Evolutionary conservation across 2,113 vertebrate species (phyloP), one percentile per base, ranked within the genome.

Genomic region (Mirounga angustirostris): DNA sequence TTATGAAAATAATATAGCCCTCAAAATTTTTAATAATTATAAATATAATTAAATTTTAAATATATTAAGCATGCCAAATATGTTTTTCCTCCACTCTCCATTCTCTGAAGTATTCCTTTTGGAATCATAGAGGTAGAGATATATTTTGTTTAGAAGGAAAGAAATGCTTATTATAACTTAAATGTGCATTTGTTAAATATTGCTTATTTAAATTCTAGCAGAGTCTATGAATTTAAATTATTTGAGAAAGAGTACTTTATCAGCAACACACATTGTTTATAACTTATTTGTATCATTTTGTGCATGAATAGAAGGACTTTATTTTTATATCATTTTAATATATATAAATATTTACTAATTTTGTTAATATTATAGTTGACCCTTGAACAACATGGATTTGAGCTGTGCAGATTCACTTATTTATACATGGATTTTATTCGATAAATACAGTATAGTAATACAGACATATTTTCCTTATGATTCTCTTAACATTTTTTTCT

Each of bases 61-160:
- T 94, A n/a, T 84, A 43, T 83, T 92, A 71, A 71, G 1, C 22
- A 19, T 94, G 15, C 2, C 28, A 87, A 46, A 73, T 96, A 50
- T 84, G 4, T 65, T 26, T 86, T 40, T 24, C 5, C 7, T 73
- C 24, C 7, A 59, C 0, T 5, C 28, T 30, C 63, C 69, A 67
- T 94, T 81, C 40, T 97, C 56, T 80, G 73, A 82, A 85, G 19
- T 94, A 14, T 50, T 80, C 11, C 1, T 18, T 63, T 88, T 79
- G 65, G 69, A 97, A 95, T 22, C 8, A 46, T 87, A 24, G 26
- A 80, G 18, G 19, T 87, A 83, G 22, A 91, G 4, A 58, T 87
- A 87, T 92, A 40, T 85, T 97, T 96, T 92, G 21, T 92, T 92
- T 84, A 73, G 22, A 58, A 94, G n/a, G 21, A 93, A 91, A 78